Evolutionary conservation across 2,888 invertebrate species (phyloP), one percentile per base, ranked within the genome.

Genomic region (Dasypogon diadema): DNA sequence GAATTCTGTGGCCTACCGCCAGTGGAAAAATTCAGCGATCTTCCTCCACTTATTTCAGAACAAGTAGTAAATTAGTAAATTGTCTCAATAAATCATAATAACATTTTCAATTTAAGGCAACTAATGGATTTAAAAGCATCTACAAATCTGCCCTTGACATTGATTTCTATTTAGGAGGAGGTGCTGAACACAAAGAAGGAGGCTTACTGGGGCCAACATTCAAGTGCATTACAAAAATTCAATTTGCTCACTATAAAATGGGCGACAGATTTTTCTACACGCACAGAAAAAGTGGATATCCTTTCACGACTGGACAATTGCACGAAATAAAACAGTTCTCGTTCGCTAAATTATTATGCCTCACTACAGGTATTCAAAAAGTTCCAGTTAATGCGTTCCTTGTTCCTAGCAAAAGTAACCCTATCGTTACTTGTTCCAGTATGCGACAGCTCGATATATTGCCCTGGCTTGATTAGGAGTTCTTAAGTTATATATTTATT

Each of bases 251-350:
- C 76, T 83, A 90, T 54, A 89, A 90, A 82, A 87, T 86, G 75
- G 92, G 92, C 0, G 94, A 94, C 82, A 87, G 91, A 60, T 93
- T 92, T 83, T 94, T 91, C 86, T 94, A 92, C 80, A 92, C 93
- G 80, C 88, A 92, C 81, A 88, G 88, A 6, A 55, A 56, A 14
- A 10, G 12, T 30, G 4, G 22, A 1, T 16, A 75, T 55, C 58
- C 68, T 34, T 76, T 77, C 37, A 70, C 75, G 4, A 2, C n/a
- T n/a, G 10, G 5, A 78, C 91, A 92, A 87, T 84, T 92, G 58
- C 82, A 85, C 22, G 90, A 92, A 85, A 87, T 92, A 63, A 88
- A 90, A 81, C 91, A 91, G 82, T 87, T 88, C 1, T 88, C 90
- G 2, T 84, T 92, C 80, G 87, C 91, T 0, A 86, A 91, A 75